Conservation (phyloP, 2,797 vertebrate genomes). For the Leucoraja ocellata region DNA sequence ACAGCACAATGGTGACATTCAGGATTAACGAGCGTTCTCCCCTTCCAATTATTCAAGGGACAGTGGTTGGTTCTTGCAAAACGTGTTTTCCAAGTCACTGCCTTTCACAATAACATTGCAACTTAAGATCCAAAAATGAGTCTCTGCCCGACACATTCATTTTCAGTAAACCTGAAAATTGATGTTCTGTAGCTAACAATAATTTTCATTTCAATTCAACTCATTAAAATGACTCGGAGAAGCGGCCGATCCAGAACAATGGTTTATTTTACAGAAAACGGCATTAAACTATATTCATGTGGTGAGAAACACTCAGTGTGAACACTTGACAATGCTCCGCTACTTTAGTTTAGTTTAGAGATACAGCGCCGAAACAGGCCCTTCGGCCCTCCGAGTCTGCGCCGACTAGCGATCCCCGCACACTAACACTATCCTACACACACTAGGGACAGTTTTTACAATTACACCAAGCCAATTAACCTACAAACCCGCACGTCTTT, state of each 20-base stretch:
- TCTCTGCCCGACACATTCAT: neutral
- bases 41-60: neutral
- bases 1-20: neutral
- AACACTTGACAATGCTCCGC: neutral
- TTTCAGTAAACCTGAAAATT: constrained; percentile 1
- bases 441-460: too few species aligned
- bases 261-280: neutral
- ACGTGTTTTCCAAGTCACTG: neutral
- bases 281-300: neutral
- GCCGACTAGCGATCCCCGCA: too few species aligned
- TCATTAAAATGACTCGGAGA: neutral
- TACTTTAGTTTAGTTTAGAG: too few species aligned
- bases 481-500: too few species aligned
- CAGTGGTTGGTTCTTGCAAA: neutral
- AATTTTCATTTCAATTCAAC: constrained; percentile 18
- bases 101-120: neutral
- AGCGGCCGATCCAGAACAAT: neutral
- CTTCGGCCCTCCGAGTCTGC: too few species aligned
- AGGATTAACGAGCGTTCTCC: neutral
- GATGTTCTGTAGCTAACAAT: constrained; percentile 1
- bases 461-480: too few species aligned
- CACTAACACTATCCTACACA: too few species aligned
- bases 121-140: neutral
- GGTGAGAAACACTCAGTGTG: neutral
- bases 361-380: too few species aligned